These are phyloP conservation scores for Eupithecia dodoneata DNA, from an alignment of 2,888 invertebrate species.

Conservation along the genomic window DNA sequence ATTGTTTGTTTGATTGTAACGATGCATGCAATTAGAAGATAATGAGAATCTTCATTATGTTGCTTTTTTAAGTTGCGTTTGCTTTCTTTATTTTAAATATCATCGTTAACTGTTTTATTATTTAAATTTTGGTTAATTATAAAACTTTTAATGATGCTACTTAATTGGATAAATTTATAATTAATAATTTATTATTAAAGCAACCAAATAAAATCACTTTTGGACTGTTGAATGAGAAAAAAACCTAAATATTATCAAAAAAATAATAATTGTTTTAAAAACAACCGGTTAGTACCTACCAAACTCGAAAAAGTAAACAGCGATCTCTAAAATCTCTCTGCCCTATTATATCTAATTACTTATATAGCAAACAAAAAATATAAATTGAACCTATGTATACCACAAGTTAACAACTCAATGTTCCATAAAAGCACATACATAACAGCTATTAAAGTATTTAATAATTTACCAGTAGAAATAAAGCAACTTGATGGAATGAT, in stretches of 20 bases:
- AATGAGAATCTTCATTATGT: constrained; percentile 14
- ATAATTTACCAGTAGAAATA: no score
- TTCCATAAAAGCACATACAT: no score
- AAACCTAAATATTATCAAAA: neutral
- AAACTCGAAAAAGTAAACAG: neutral
- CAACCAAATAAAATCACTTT: neutral
- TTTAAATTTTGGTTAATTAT: constrained; percentile 3
- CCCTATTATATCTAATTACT: neutral
- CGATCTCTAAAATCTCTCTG: neutral
- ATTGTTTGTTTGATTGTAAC: constrained; percentile 22
- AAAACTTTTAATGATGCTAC: neutral
- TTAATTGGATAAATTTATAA: neutral
- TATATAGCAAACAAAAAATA: constrained; percentile 18
- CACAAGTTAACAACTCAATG: no score
- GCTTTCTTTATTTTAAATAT: constrained; percentile 11
- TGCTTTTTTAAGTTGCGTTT: constrained; percentile 9
- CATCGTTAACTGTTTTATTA: constrained; percentile 10
- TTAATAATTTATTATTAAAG: neutral
- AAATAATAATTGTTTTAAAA: neutral
- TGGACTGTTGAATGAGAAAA: neutral
- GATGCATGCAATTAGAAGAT: constrained; percentile 25
- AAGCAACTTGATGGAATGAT: no score
- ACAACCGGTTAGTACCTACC: neutral
- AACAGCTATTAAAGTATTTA: no score
- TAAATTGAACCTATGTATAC: no score